A percentile compares a stretch with the other conserved stretches of the same genome.
These are phyloP conservation scores for Rambutsinella grinnellia DNA, from an alignment of 2,888 invertebrate genomes.

Conservation along the genomic window DNA sequence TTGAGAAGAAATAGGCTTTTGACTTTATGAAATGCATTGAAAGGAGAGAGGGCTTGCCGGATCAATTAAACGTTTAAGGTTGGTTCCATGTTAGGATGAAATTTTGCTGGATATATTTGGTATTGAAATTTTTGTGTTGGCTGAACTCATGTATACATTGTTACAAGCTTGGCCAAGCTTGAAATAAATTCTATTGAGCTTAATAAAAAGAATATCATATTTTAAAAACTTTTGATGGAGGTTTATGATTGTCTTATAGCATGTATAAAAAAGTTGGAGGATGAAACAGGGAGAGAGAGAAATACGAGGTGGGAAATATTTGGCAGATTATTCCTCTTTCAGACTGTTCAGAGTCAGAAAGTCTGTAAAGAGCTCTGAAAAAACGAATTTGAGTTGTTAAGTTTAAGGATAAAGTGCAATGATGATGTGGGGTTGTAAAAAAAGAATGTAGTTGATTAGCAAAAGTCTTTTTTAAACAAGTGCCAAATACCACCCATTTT, in stretches of 20 bases:
- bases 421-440: background rate
- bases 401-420: background rate
- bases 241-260: too few species aligned
- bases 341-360: too few species aligned
- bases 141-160: too few species aligned
- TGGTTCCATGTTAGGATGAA: too few species aligned
- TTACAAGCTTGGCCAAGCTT: too few species aligned
- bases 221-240: too few species aligned
- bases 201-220: background rate
- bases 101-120: constrained; percentile 13
- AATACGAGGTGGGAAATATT: too few species aligned
- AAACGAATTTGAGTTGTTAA: background rate
- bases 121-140: constrained; percentile 30
- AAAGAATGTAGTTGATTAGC: constrained; percentile 43
- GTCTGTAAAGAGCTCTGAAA: background rate
- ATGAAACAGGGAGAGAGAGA: too few species aligned
- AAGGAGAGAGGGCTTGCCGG: constrained; percentile 12
- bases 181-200: background rate
- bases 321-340: too few species aligned
- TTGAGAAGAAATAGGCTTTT: background rate
- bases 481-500: constrained; percentile 59
- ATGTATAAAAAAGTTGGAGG: too few species aligned
- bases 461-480: constrained; percentile 43
- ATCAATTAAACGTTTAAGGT: constrained; percentile 15
- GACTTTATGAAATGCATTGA: constrained; percentile 1